Base-by-base conservation (phyloP, 2,888 invertebrate species). In the Leptopilina drosophilae region DNA sequence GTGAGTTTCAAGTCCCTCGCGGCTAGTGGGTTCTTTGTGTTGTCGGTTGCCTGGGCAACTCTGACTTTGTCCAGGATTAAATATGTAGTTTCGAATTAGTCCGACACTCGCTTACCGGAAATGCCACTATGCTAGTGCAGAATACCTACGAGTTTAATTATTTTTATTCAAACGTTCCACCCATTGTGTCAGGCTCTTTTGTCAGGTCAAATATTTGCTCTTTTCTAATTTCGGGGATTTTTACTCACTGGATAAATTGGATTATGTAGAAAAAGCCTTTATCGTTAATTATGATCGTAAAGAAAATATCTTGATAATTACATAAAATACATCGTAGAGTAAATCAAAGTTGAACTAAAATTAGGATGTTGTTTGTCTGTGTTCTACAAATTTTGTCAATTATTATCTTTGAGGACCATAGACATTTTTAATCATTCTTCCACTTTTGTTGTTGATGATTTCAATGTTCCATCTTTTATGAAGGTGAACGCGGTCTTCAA, bases 11-110 rank as follows among this genome's bases (percentile, higher is more conserved):
- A 86, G 85, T 85, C 85, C 82, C 86, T 83, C 82, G 82, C 81
- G 84, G 82, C 84, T 82, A 84, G 83, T 82, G 75, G 82, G 83
- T 83, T 87, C 87, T 88, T 88, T 89, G 86, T 87, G 82, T 80
- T 80, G 85, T 75, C 76, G 84, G 86, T 87, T 87, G 84, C 87
- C 86, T 77, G 65, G 85, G 86, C 84, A 86, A 87, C 87, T 85
- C 84, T 80, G 81, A 84, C 90, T 90, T 90, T 91, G 86, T 87
- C 82, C 85, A 88, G 87, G 87, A 89, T 91, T 90, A 91, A 91
- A 91, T 90, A 91, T 91, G 90, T 89, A 90, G 87, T 88, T 90
- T 88, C 87, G 89, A 89, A 90, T 91, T 90, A 91, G 89, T 87
- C 67, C 49, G 26, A 69, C 69, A 69, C 53, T 49, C 69, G 69